Evolutionary conservation across 2,888 invertebrate species (phyloP), one percentile per base, ranked within the genome.

Genomic region (Esperia sulphurella): DNA sequence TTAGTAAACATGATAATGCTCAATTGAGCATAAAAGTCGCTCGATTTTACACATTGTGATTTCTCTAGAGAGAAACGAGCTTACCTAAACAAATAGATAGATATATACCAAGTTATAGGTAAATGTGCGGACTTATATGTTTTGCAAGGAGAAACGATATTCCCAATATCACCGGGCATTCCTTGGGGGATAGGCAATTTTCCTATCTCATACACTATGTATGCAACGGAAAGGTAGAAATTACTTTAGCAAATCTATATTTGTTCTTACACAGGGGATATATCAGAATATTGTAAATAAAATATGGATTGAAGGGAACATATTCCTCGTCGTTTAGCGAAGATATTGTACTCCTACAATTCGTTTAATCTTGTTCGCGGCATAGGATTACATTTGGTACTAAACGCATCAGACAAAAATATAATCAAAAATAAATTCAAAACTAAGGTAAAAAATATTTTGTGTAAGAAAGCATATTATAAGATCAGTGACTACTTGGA

Each of bases 171-270:
- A 13, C 35, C 14, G 38, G 14, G 38, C 13, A 43, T 39, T 21
- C 49, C 45, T 39, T 12, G 12, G 45, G 21, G 49, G 14, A 21
- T 43, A 30, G 45, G 37, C 13, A 40, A 41, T 28, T 45, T 49
- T 45, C 39, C 42, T 39, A 12, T 43, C 49, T 45, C 45, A 39
- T 49, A 46, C 33, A 42, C 42, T 49, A 49, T 45, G 45, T 46
- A 49, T 43, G 42, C 42, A 33, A 39, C 30, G 29, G 37, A 45
- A 35, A 35, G 44, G 40, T 31, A 45, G 35, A 49, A 35, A 49
- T 49, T 44, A 44, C 44, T 41, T 35, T 14, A 41, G 13, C 31
- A 48, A 48, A 48, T 44, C 48, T 41, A 43, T 28, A 30, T 43
- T 43, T 12, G 13, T 41, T 21, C 30, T 28, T 14, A 39, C 13